A percentile compares a stretch with the other conserved stretches of the same genome.
phyloP scores from a whole-genome alignment of 2,888 invertebrate species.

The Thysanoteuthis rhombus region DNA sequence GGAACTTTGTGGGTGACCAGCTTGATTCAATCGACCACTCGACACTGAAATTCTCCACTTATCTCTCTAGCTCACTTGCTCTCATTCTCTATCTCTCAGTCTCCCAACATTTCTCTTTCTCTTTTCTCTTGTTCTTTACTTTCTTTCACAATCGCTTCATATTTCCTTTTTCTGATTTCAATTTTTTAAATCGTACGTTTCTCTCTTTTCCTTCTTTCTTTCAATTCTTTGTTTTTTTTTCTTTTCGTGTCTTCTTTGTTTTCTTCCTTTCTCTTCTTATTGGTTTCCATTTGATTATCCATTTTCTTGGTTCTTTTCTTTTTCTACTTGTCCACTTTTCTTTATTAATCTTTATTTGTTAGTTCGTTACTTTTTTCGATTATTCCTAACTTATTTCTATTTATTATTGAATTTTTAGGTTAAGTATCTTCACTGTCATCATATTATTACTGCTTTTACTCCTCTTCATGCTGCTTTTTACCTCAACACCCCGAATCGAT shows the following conservation, averaged over 20 bases:
- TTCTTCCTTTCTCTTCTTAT: background rate
- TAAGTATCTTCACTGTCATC: too few species aligned
- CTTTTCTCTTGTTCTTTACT: too few species aligned
- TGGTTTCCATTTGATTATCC: background rate
- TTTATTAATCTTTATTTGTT: too few species aligned
- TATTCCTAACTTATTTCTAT: too few species aligned
- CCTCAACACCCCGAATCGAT: too few species aligned
- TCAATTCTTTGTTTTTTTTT: background rate
- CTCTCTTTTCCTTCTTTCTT: background rate
- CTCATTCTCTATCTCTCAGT: background rate
- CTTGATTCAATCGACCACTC: background rate
- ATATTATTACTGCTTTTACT: too few species aligned
- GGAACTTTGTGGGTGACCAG: background rate
- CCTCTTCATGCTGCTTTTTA: too few species aligned
- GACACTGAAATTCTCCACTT: background rate
- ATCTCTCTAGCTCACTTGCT: background rate
- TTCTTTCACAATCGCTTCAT: background rate
- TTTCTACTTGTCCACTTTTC: background rate
- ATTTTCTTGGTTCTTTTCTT: background rate
- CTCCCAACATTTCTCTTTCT: background rate
- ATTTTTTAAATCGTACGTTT: too few species aligned
- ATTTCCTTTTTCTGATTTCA: too few species aligned
- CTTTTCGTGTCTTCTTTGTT: background rate
- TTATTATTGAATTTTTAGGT: too few species aligned
- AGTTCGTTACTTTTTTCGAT: too few species aligned